These are phyloP conservation scores for Phortica variegata DNA, from an alignment of 1,140 invertebrate genomes.

Conservation along the genomic window DNA sequence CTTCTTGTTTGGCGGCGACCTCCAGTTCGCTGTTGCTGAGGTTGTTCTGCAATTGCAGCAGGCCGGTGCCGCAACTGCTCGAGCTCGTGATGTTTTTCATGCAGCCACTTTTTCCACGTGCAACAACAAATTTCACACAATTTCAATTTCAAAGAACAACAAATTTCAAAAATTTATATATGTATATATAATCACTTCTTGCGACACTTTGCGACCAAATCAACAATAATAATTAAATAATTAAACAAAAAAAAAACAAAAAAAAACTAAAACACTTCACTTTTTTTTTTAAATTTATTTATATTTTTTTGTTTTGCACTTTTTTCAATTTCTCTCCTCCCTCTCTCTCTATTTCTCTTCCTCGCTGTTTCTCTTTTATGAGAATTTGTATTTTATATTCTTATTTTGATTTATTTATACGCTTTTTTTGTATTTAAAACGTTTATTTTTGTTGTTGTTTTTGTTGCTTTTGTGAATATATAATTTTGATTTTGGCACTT, in stretches of 20 bases:
- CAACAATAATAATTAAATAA: background rate
- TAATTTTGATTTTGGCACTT: background rate
- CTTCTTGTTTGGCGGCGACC: no score
- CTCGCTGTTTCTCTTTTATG: background rate
- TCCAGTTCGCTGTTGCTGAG: conserved; percentile 46
- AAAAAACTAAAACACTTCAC: conserved; percentile 3
- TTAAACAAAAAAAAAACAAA: background rate
- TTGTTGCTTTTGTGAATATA: background rate
- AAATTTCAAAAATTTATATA: background rate
- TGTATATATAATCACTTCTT: no score
- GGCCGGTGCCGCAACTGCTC: conserved; percentile 50
- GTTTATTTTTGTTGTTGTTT: background rate
- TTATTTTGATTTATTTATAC: conserved; percentile 2
- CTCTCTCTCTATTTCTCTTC: no score
- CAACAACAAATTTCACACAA: background rate
- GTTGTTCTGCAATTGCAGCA: conserved; percentile 54
- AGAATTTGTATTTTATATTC: background rate
- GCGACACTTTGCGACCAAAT: no score
- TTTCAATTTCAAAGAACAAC: background rate
- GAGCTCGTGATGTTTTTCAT: conserved; percentile 56
- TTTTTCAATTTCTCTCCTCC: background rate
- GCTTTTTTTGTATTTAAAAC: conserved; percentile 19
- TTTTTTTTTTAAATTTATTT: background rate
- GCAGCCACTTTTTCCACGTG: conserved; percentile 40
- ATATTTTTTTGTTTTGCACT: background rate